Percentiles rank a stretch among this genome's conserved stretches.
Evolutionary conservation across 2,888 invertebrate genomes (phyloP).

Genomic region (Temnothorax unifasciatus): DNA sequence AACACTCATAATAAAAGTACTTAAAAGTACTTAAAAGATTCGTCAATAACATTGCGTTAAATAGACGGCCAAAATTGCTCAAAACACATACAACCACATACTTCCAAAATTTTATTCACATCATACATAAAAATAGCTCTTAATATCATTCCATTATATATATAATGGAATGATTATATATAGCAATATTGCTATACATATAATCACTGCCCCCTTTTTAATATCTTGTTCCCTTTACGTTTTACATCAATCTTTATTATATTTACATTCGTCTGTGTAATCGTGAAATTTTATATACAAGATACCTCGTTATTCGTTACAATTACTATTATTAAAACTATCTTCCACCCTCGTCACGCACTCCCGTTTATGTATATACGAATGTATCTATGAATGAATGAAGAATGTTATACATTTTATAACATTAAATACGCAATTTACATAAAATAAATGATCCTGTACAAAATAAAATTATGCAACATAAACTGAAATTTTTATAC

Average conservation of each 20-base stretch:
- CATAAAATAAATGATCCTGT: slow-evolving; percentile 28
- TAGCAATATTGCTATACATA: slow-evolving; percentile 60
- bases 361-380: slow-evolving; percentile 59
- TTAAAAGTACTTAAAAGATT: slow-evolving; percentile 69
- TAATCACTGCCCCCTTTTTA: slow-evolving; percentile 68
- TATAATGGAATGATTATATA: slow-evolving; percentile 58
- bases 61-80: slow-evolving; percentile 76
- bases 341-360: slow-evolving; percentile 55
- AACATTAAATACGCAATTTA: slow-evolving; percentile 40
- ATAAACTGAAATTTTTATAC: slow-evolving; percentile 24
- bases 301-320: slow-evolving; percentile 40
- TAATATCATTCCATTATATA: slow-evolving; percentile 73
- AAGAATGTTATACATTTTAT: slow-evolving; percentile 39
- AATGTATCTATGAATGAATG: slow-evolving; percentile 29
- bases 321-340: slow-evolving; percentile 61
- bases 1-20: slow-evolving; percentile 71
- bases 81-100: slow-evolving; percentile 65
- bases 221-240: slow-evolving; percentile 77
- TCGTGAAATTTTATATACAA: slow-evolving; percentile 61
- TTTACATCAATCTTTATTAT: slow-evolving; percentile 68
- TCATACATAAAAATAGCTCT: slow-evolving; percentile 80
- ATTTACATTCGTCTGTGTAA: slow-evolving; percentile 76
- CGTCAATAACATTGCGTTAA: slow-evolving; percentile 65
- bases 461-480: slow-evolving; percentile 29
- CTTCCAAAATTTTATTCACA: slow-evolving; percentile 68